A percentile compares a stretch with the other conserved stretches of the same genome.
phyloP scores from a whole-genome alignment of 2,888 invertebrate species.

The Agonopterix subpropinquella region DNA sequence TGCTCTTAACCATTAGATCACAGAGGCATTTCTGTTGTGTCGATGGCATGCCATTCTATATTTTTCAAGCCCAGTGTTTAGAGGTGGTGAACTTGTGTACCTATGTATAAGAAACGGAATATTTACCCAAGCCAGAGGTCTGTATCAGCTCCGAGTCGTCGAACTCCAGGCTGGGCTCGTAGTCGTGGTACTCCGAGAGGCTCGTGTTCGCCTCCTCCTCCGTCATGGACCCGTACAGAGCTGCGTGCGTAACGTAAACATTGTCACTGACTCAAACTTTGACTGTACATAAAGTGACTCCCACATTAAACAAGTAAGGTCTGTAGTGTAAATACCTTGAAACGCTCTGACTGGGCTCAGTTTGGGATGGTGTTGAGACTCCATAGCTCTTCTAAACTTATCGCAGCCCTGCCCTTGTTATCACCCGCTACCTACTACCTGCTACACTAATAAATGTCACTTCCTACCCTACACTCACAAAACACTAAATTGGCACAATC shows the following conservation, averaged over 20 bases:
- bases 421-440: background rate
- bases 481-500: background rate
- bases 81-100: too few species aligned
- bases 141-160: slow-evolving; percentile 94
- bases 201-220: slow-evolving; percentile 88
- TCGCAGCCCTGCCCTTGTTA: background rate
- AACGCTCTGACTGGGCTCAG: slow-evolving; percentile 7
- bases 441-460: background rate
- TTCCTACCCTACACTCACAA: background rate
- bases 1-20: too few species aligned
- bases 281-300: background rate
- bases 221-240: slow-evolving; percentile 42
- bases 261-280: slow-evolving; percentile 6
- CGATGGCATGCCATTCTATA: too few species aligned
- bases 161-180: slow-evolving; percentile 96
- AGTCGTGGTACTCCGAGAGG: slow-evolving; percentile 93
- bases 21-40: too few species aligned
- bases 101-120: background rate
- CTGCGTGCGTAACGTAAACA: slow-evolving; percentile 25
- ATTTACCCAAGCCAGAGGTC: slow-evolving; percentile 81
- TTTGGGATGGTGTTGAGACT: slow-evolving; percentile 9
- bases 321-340: slow-evolving; percentile 7
- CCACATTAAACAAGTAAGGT: background rate
- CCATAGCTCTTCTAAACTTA: slow-evolving; percentile 1
- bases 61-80: too few species aligned